phyloP scores from a whole-genome alignment of 1,140 invertebrate species.

The Diuraphis noxia region DNA sequence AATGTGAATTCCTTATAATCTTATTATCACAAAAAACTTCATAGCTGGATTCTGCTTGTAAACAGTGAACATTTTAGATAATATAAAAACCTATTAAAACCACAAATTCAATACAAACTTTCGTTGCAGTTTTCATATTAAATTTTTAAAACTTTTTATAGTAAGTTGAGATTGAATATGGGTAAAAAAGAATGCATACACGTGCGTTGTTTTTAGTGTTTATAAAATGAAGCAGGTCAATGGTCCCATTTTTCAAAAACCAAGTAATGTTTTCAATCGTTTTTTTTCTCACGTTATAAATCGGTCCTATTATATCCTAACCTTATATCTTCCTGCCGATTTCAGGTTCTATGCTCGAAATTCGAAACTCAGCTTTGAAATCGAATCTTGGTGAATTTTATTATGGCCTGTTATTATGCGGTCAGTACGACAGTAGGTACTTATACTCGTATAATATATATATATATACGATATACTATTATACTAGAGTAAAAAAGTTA shows the following conservation, averaged over 20 bases:
- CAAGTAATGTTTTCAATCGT: neutral
- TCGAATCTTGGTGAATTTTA: constrained; percentile 12
- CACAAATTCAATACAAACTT: constrained; percentile 18
- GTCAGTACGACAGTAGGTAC: neutral
- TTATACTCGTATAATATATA: no score
- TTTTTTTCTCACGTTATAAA: constrained; percentile 12
- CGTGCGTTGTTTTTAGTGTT: neutral
- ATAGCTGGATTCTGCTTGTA: neutral
- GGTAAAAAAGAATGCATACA: neutral
- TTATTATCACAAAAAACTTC: no score
- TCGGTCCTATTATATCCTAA: constrained; percentile 13
- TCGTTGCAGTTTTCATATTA: neutral
- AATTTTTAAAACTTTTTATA: constrained; percentile 1
- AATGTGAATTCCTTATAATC: neutral
- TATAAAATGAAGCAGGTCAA: constrained; percentile 22
- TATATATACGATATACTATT: neutral
- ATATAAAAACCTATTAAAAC: neutral
- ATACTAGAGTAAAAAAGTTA: neutral
- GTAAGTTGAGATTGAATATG: neutral
- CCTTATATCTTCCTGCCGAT: constrained; percentile 9
- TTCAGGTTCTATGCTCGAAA: neutral
- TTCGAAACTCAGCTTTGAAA: neutral
- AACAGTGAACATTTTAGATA: neutral
- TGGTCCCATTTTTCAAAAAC: neutral
- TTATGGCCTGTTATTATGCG: constrained; percentile 1